Evolutionary conservation across 2,797 vertebrate genomes (phyloP), one percentile per base, ranked within the genome.

Genomic region (Hypotaenidia okinawae): DNA sequence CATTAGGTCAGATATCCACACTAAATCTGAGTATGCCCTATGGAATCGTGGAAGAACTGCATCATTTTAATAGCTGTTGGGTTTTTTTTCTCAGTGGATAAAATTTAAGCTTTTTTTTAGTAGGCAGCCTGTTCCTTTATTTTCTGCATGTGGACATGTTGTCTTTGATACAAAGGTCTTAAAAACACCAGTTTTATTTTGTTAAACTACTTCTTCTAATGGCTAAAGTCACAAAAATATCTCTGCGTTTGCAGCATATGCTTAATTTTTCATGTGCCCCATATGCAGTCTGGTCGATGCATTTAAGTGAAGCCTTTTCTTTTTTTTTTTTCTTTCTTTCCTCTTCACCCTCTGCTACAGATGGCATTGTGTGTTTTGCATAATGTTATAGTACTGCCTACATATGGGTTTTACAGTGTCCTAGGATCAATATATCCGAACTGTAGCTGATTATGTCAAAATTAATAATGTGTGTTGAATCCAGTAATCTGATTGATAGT

Each of bases 61-160:
- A 85, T 96, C 89, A 93, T 96, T 95, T 97, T 97, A 96, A 97
- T 90, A 93, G 90, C 87, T 91, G 70, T 92, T 83, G 69, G 54
- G 49, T 73, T 96, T 83, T 35, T 35, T 91, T 80, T 33, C 30
- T 73, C 37, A 47, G 67, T 1, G 21, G 70, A 93, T 89, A 66
- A 93, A 97, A 97, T 92, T 70, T 57, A 94, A 91, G 67, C 76
- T 97, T 96, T 96, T 92, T 75, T 92, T 75, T 92, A 94, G 92
- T 54, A 96, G 84, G 55, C 70, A 51, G 82, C 83, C 78, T 92
- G 62, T 72, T 97, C 96, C 70, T 95, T 95, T 92, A 86, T 94
- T 97, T 97, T 80, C 85, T 94, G 90, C 81, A 88, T 94, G 89
- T 91, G 69, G 62, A 24, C 41, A 84, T 74, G 68, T 63, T 95